A percentile compares a stretch with the other conserved stretches of the same genome.
These are phyloP conservation scores for Sarcophaga subvicina DNA, from an alignment of 2,888 invertebrate genomes.

Conservation along the genomic window DNA sequence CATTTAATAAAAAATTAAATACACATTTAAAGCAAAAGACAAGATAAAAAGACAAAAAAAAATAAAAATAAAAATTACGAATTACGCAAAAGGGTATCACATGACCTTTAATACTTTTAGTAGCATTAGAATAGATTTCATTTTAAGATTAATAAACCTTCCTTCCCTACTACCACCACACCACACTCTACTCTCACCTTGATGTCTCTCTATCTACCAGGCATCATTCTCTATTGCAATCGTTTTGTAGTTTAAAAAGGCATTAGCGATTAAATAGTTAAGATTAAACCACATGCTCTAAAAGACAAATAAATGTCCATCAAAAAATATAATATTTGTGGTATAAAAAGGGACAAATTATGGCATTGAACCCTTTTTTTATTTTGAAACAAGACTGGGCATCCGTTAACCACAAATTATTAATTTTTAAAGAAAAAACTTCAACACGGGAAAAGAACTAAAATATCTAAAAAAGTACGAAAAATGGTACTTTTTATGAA, in stretches of 20 bases:
- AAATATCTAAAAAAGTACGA: background rate
- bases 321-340: conserved; percentile 25
- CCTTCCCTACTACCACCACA: background rate
- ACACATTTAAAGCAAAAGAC: background rate
- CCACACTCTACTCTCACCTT: background rate
- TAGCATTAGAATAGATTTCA: conserved; percentile 56
- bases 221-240: conserved; percentile 53
- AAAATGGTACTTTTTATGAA: background rate
- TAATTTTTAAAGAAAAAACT: background rate
- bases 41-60: background rate
- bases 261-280: conserved; percentile 64
- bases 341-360: conserved; percentile 47
- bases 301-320: conserved; percentile 33
- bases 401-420: no score
- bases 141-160: conserved; percentile 41
- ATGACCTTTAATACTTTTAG: conserved; percentile 62
- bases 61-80: background rate
- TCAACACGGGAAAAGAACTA: background rate
- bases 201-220: background rate
- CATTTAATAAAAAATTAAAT: conserved; percentile 50
- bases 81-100: conserved; percentile 63
- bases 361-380: background rate
- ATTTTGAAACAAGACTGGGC: background rate
- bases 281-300: conserved; percentile 66
- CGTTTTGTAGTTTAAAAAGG: conserved; percentile 68